These are phyloP conservation scores for Sapajus apella DNA, from an alignment of 2,113 vertebrate species.

Conservation along the genomic window DNA sequence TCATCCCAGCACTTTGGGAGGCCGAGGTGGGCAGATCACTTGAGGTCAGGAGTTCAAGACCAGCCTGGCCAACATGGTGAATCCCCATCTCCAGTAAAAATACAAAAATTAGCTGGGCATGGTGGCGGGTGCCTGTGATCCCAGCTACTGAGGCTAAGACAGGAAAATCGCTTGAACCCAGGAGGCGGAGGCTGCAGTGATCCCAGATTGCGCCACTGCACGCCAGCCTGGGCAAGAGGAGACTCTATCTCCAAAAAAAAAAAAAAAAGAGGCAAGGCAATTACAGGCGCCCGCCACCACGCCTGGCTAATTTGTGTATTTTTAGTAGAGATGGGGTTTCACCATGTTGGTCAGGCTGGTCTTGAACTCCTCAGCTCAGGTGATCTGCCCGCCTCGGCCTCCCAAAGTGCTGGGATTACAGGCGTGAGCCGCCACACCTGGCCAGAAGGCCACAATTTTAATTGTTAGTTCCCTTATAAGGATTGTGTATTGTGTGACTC, in stretches of 20 bases:
- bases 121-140: neutral
- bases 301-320: no score
- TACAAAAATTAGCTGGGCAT: neutral
- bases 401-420: no score
- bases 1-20: neutral
- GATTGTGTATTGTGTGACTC: neutral
- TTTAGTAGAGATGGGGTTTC: no score
- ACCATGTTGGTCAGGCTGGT: no score
- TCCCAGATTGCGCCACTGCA: no score
- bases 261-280: no score
- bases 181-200: no score
- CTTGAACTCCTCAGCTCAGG: no score
- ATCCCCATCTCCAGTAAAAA: neutral
- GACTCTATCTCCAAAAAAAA: no score
- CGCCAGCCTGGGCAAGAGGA: no score
- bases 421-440: no score
- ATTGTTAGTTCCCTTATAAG: neutral
- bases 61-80: neutral
- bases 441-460: neutral
- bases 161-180: neutral
- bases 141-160: neutral
- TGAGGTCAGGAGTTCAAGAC: neutral
- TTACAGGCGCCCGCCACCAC: accelerated
- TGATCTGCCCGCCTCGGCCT: no score
- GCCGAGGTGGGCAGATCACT: neutral